Conservation (phyloP, 2,113 vertebrate genomes). For the Chionis minor region DNA sequence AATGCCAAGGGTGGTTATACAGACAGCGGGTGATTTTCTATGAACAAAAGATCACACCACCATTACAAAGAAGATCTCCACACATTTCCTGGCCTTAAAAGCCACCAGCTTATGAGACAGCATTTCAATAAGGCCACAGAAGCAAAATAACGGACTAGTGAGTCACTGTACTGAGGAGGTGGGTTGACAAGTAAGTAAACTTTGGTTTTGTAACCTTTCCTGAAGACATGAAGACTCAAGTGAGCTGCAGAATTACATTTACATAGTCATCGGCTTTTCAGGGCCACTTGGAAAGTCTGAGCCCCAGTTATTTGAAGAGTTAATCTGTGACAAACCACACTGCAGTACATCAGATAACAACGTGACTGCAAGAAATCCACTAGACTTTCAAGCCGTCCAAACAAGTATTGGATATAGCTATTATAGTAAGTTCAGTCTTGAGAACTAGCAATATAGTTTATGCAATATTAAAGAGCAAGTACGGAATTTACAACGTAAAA, state of each 20-base stretch:
- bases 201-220: neutral
- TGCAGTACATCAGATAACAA: neutral
- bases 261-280: neutral
- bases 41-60: neutral
- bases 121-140: neutral
- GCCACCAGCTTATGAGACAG: neutral
- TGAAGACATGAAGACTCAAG: neutral
- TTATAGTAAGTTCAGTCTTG: neutral
- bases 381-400: neutral
- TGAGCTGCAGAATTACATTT: neutral
- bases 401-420: neutral
- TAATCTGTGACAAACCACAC: neutral
- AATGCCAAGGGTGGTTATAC: constrained; percentile 6
- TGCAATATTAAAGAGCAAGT: neutral
- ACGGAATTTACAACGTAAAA: neutral
- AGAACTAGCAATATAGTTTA: neutral
- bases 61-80: neutral
- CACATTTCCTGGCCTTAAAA: neutral
- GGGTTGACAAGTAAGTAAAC: neutral
- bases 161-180: neutral
- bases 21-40: neutral
- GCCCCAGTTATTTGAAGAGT: neutral
- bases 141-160: neutral
- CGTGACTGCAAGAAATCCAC: neutral
- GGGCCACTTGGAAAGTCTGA: neutral